Base-by-base conservation (phyloP, 2,888 invertebrate genomes). In the Apocheima hispidaria region DNA sequence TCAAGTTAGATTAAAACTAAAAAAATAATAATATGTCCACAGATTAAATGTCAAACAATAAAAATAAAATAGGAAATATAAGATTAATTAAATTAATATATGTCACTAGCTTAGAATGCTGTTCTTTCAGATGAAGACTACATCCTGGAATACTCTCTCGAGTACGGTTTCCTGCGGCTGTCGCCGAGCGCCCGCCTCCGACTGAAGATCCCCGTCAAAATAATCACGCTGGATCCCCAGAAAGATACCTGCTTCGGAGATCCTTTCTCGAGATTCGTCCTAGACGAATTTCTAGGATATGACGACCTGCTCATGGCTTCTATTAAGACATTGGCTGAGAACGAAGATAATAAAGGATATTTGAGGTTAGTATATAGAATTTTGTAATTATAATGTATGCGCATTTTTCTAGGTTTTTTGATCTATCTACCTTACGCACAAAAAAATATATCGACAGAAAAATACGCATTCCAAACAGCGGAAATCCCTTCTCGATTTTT, bases 261-360 rank as follows among this genome's bases (percentile, higher is more conserved):
- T 85, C 88, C 95, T 0, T 96, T 99, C 81, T 98, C 97, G 57
- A 95, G 98, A 48, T 96, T 98, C 76, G 94, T 99, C 65, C 94
- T 99, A 36, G 97, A 98, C 68, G 96, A 98, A 80, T 97, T 99
- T 83, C 94, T 99, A 41, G 99, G 99, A 26, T 99, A 99, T 78
- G 99, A 99, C 82, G 99, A 99, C 83, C 92, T 99, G 61, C 93
- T 99, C 1, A 98, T 99, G 98, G 97, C 99, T 0, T 98, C 98
- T 51, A 97, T 99, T 58, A 98, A 99, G 88, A 96, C 96, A 1
- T 91, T 99, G 67, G 99, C 99, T 0, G 99, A 99, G 84, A 96
- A 98, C 72, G 99, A 99, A 83, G 97, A 99, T 74, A 98, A 99
- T 87, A 99, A 99, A 90, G 99, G 99, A 14, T 98, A 96, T 88